Percentiles rank a stretch among this genome's conserved stretches.
Evolutionary conservation across 2,888 invertebrate species (phyloP).

Genomic region (Drosophila pegasa): DNA sequence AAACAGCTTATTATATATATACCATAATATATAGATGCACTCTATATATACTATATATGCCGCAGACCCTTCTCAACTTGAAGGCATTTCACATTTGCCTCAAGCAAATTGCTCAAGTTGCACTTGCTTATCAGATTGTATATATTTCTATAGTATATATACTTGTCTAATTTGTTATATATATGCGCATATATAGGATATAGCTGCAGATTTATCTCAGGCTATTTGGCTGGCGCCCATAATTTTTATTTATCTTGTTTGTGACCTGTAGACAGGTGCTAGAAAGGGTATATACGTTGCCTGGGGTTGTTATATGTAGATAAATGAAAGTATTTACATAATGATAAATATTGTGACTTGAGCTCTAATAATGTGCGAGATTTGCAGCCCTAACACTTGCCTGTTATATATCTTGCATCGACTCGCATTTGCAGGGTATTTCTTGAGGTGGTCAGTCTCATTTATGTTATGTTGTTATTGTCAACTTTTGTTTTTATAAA

Average conservation of each 20-base stretch:
- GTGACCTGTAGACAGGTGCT: neutral
- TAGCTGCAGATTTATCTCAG: neutral
- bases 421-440: too few species aligned
- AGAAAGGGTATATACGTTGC: slow-evolving; percentile 1
- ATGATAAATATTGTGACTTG: too few species aligned
- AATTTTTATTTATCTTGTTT: slow-evolving; percentile 12
- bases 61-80: slow-evolving; percentile 8
- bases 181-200: neutral
- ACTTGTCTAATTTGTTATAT: slow-evolving; percentile 1
- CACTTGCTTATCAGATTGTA: slow-evolving; percentile 13
- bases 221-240: slow-evolving; percentile 12
- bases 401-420: too few species aligned
- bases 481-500: slow-evolving; percentile 40
- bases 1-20: neutral
- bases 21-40: neutral
- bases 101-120: slow-evolving; percentile 4
- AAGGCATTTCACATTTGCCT: slow-evolving; percentile 2
- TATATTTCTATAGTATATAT: neutral
- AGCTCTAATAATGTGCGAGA: too few species aligned
- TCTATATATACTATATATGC: neutral
- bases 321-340: neutral
- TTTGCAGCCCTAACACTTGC: too few species aligned
- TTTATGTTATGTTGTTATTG: slow-evolving; percentile 10
- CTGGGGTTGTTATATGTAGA: neutral
- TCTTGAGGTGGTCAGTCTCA: neutral